Conservation (phyloP, 2,888 invertebrate genomes). For the Mactromeris polynyma region DNA sequence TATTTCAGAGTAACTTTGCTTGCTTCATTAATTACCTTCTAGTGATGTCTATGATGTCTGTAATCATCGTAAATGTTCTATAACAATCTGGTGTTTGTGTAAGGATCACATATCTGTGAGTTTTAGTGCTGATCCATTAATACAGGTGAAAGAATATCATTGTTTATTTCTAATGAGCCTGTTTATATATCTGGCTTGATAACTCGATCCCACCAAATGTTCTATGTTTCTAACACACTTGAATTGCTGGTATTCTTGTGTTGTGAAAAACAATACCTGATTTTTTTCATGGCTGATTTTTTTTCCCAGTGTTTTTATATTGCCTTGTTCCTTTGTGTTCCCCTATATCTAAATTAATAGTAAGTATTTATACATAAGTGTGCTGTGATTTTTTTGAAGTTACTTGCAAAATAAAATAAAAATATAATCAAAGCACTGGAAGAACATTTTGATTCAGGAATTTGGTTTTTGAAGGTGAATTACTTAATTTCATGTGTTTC, state of each 20-base stretch:
- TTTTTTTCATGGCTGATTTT: neutral
- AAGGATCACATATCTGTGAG: neutral
- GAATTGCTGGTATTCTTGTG: neutral
- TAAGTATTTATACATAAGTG: too few species aligned
- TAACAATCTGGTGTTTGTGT: neutral
- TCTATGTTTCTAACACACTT: neutral
- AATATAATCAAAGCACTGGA: neutral
- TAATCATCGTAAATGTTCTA: constrained; percentile 2
- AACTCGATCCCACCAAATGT: neutral
- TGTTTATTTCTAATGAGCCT: constrained; percentile 5
- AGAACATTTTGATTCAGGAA: neutral
- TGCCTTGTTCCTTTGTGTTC: too few species aligned
- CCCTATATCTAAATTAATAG: too few species aligned
- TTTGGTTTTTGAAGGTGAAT: neutral
- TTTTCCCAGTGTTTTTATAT: neutral
- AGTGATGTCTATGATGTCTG: neutral
- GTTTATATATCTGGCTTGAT: neutral
- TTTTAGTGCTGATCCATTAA: neutral
- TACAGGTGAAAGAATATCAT: neutral
- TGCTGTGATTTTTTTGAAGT: too few species aligned
- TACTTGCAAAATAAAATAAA: too few species aligned
- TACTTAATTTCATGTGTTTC: neutral
- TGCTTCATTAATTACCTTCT: too few species aligned
- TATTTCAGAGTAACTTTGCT: too few species aligned
- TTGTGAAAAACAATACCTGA: neutral